Base-by-base conservation (phyloP, 1,140 invertebrate genomes). In the Meloidogyne exigua region DNA sequence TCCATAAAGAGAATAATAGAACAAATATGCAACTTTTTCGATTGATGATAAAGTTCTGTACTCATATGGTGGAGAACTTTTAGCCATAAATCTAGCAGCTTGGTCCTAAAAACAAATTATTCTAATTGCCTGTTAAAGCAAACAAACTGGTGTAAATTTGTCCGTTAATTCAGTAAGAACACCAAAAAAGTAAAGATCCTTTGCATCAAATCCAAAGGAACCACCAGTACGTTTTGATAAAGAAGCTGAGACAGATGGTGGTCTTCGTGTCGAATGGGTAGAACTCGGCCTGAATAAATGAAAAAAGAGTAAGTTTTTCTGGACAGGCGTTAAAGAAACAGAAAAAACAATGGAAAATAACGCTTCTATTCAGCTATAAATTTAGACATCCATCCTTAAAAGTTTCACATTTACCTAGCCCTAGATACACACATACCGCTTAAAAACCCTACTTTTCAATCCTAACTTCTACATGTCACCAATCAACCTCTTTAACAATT, bases 51-150 rank as follows among this genome's bases (percentile, higher is more conserved):
- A n/a, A 0, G 39, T 44, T 9, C 63, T 32, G 44, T 76, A 85
- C 9, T 76, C 90, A 98, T 68, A 88, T 98, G 96, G 96, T 12
- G 76, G 76, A 21, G 70, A 68, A 25, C 63, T 76, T 36, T 62
- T 78, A 13, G 65, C 32, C 2, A 78, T 23, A 42, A 76, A n/a
- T 11, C 32, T 44, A 15, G 28, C 26, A 5, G 76, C 71, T 62
- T 28, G 18, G 7, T 78, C 73, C 76, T 78, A 44, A 57, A 78
- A 28, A 39, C 66, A 5, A 9, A 62, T 4, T 63, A 21, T 39
- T 2, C 4, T 15, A 13, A 28, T 21, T 1, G 12, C 15, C 28
- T 32, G 2, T 7, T 32, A 36, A 23, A 23, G 12, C 28, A 0
- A 32, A 73, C 12, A n/a, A 71, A 73, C 71, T 0, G 71, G 71